Evolutionary conservation across 2,113 vertebrate genomes (phyloP), one percentile per base, ranked within the genome.

Genomic region (Nannospalax galili): DNA sequence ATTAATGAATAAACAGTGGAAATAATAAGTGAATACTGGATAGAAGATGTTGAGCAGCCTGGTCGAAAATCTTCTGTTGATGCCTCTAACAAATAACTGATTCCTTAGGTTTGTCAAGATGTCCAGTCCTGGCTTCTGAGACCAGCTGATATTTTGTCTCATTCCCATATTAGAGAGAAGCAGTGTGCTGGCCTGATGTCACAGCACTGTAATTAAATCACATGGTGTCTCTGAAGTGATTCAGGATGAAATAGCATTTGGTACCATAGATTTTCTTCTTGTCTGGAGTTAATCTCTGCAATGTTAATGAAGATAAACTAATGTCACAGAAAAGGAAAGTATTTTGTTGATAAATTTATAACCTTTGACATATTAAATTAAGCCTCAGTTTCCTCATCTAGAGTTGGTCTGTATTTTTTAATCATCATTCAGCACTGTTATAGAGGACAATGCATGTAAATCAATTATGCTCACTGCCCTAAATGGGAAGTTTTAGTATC

Each of bases 1-100:
- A 93, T 93, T 88, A 92, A 92, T 96, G 81, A 94, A 75, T 84
- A 96, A 85, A 74, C 56, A 93, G 45, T 35, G 12, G 70, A 91
- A 84, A 90, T 90, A 94, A 69, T 75, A 37, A 96, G 78, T 60
- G 74, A 95, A 85, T 75, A 65, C 69, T 60, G 64, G 88, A 32
- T 72, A 92, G 12, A 93, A 95, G 93, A 89, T 65, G 5, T 40
- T 95, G 81, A 95, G 56, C 79, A 84, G 72, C 60, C n/a, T 3
- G 14, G 7, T 64, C 84, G 60, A 80, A 97, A 96, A 96, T 90
- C 75, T 67, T 93, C 74, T 84, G 84, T 95, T 94, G 90, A 88
- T 92, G 79, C 89, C 90, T 32, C 42, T 12, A 94, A 92, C 80
- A 93, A 95, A 65, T 60, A 95, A 52, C 84, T 95, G 82, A 94